phyloP scores from a whole-genome alignment of 2,113 vertebrate genomes.

The Chloropsis cyanopogon region DNA sequence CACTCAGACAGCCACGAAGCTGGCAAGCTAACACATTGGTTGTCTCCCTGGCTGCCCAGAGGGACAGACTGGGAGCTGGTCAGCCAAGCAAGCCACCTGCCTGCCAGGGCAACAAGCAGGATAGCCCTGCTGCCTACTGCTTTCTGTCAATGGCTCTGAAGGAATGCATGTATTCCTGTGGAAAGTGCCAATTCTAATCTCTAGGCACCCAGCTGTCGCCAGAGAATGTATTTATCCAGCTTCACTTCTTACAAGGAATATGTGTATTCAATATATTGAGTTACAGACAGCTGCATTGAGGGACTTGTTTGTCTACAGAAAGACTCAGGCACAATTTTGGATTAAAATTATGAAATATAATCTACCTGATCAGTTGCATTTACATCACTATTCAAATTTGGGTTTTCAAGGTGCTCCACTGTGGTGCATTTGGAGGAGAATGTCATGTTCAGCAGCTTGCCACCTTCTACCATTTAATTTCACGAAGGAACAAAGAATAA shows the following conservation, averaged over 20 bases:
- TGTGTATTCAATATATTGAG: neutral
- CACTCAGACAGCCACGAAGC: slow-evolving; percentile 12
- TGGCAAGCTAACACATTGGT: neutral
- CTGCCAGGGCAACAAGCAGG: neutral
- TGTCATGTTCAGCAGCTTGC: neutral
- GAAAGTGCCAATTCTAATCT: neutral
- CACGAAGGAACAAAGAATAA: neutral
- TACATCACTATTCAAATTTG: neutral
- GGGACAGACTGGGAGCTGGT: neutral
- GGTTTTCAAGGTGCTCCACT: neutral
- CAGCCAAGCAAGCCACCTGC: slow-evolving; percentile 26
- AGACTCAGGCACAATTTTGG: neutral
- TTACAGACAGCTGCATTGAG: neutral
- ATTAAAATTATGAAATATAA: neutral
- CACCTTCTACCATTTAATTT: neutral
- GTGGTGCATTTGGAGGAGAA: neutral
- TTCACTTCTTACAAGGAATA: neutral
- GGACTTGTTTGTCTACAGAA: neutral
- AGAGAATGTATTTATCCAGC: neutral
- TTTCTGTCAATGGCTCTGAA: slow-evolving; percentile 29
- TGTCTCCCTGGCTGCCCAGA: neutral
- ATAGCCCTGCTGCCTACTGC: neutral
- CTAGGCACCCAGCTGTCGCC: neutral
- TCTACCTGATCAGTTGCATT: neutral
- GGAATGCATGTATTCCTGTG: neutral